These are phyloP conservation scores for Sebastes reedi DNA, from an alignment of 2,797 vertebrate species.

Conservation along the genomic window DNA sequence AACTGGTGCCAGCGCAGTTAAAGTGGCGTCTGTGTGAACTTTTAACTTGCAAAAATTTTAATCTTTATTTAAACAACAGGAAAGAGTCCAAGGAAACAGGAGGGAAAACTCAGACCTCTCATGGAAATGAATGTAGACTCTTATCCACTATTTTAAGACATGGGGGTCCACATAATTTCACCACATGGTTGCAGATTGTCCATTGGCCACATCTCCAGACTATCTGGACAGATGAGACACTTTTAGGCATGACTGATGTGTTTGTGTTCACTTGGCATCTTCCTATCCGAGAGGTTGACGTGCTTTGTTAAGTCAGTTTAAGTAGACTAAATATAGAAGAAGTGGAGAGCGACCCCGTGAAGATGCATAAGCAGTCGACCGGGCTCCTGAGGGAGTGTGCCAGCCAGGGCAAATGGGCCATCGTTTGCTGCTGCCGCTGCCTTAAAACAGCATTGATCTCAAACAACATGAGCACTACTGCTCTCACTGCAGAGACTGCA, in stretches of 20 bases:
- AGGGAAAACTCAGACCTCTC: no score
- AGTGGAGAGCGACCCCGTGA: constrained; percentile 25
- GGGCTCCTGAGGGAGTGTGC: constrained; percentile 51
- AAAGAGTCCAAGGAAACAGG: no score
- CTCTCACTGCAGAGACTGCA: constrained; percentile 43
- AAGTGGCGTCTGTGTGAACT: no score
- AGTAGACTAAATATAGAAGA: constrained; percentile 36
- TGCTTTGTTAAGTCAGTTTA: constrained; percentile 36
- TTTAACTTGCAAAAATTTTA: no score
- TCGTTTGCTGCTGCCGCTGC: constrained; percentile 30
- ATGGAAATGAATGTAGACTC: no score
- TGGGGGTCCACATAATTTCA: no score
- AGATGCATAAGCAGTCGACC: constrained; percentile 35
- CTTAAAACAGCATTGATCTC: constrained; percentile 58
- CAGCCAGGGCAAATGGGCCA: constrained; percentile 45
- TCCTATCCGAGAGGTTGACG: background rate
- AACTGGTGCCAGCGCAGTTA: no score
- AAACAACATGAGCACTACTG: constrained; percentile 34
- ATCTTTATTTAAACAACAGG: no score
- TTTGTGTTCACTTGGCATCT: constrained; percentile 12
- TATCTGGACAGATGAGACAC: constrained; percentile 2
- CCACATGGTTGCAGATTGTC: no score
- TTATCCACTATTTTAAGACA: no score
- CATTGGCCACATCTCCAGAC: no score
- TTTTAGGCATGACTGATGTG: constrained; percentile 16